Conservation (phyloP, 2,888 invertebrate species). For the Cantharis nigra region DNA sequence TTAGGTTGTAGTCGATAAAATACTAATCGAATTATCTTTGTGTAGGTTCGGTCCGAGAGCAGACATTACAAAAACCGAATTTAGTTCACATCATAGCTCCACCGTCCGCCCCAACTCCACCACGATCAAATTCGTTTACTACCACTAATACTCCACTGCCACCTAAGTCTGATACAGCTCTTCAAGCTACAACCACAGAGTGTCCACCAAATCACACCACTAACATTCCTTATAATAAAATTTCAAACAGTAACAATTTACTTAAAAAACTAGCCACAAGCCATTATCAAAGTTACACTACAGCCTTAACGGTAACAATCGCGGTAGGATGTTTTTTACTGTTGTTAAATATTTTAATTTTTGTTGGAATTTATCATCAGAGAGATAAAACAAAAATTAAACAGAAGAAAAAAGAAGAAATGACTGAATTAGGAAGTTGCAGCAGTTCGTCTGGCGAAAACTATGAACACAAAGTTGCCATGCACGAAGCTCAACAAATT, state of each 20-base stretch:
- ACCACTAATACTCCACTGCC: slow-evolving; percentile 56
- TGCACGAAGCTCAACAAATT: slow-evolving; percentile 35
- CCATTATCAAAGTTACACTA: slow-evolving; percentile 87
- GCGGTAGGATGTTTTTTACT: slow-evolving; percentile 84
- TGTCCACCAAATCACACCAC: slow-evolving; percentile 70
- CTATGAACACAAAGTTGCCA: slow-evolving; percentile 60
- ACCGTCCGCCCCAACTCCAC: slow-evolving; percentile 57
- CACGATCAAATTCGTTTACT: slow-evolving; percentile 47
- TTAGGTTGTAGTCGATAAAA: background rate
- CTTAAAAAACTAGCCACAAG: slow-evolving; percentile 77
- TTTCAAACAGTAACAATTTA: slow-evolving; percentile 68
- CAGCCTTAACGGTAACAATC: slow-evolving; percentile 85
- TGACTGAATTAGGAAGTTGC: slow-evolving; percentile 73
- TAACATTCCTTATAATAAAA: slow-evolving; percentile 51
- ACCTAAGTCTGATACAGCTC: slow-evolving; percentile 58
- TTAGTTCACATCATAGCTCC: slow-evolving; percentile 62
- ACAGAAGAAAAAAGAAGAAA: slow-evolving; percentile 73
- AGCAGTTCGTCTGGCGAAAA: slow-evolving; percentile 65
- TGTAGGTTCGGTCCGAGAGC: slow-evolving; percentile 75
- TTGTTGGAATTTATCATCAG: slow-evolving; percentile 87
- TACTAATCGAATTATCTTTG: slow-evolving; percentile 7
- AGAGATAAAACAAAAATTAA: slow-evolving; percentile 66
- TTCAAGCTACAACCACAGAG: slow-evolving; percentile 67
- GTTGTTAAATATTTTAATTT: slow-evolving; percentile 81
- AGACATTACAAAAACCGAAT: slow-evolving; percentile 70